These are phyloP conservation scores for Strigamia maritima DNA, from an alignment of 2,888 invertebrate species.

Conservation along the genomic window DNA sequence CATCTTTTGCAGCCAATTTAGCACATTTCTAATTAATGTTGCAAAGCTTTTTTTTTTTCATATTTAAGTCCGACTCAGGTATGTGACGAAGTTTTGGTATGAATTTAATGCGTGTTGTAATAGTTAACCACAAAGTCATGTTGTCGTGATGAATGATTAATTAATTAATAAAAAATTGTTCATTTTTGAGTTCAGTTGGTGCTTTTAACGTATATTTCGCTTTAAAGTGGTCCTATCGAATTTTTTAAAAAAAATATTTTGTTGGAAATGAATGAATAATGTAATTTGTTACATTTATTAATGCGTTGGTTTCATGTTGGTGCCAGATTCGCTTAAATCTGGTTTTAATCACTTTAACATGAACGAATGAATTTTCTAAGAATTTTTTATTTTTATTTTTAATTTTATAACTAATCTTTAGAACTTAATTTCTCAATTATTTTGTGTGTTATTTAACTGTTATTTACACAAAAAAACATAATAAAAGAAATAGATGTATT, in stretches of 20 bases:
- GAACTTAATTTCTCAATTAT: background rate
- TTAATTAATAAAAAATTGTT: background rate
- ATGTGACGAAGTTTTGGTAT: background rate
- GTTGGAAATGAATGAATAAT: too few relatives aligned
- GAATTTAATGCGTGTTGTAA: background rate
- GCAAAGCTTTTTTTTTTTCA: background rate
- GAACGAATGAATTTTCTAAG: background rate
- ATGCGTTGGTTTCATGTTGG: background rate
- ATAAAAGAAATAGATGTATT: background rate
- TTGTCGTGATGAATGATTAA: background rate
- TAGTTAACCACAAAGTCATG: background rate
- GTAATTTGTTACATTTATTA: too few relatives aligned
- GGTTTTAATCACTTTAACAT: background rate
- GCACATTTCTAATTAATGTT: background rate
- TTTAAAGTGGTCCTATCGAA: too few relatives aligned
- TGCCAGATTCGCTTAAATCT: constrained; percentile 1
- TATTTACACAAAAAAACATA: background rate
- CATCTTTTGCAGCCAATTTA: constrained; percentile 9
- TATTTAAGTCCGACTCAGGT: background rate
- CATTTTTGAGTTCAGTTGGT: background rate
- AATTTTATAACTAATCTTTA: background rate
- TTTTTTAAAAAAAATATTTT: too few relatives aligned
- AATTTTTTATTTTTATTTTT: background rate
- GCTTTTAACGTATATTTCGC: background rate
- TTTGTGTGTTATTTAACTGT: background rate